Percentiles rank a stretch among this genome's conserved stretches.
phyloP scores from a whole-genome alignment of 2,113 vertebrate genomes.

The Heptranchias perlo region DNA sequence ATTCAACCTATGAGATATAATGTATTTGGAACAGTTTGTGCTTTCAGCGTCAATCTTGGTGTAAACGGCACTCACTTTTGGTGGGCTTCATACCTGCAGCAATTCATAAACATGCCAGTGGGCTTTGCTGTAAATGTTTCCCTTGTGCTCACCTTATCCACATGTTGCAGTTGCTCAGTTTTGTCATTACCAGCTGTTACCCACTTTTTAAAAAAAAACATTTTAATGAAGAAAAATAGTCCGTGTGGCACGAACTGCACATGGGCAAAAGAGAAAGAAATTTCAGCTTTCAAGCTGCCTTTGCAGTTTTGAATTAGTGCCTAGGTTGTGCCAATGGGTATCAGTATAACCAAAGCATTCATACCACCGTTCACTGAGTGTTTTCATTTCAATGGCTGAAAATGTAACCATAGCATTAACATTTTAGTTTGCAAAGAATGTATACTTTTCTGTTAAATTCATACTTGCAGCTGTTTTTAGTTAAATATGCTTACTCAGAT shows the following conservation, averaged over 20 bases:
- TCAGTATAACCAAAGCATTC: neutral
- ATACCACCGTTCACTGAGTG: too few relatives aligned
- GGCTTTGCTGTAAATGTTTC: too few relatives aligned
- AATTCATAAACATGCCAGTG: too few relatives aligned
- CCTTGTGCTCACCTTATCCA: too few relatives aligned
- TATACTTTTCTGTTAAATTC: neutral
- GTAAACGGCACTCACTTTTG: neutral
- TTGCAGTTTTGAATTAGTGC: too few relatives aligned
- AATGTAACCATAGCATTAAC: neutral
- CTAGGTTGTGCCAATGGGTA: neutral
- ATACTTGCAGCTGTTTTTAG: neutral
- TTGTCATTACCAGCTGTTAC: too few relatives aligned
- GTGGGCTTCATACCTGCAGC: neutral
- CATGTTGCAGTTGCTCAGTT: too few relatives aligned
- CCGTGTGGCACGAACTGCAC: too few relatives aligned
- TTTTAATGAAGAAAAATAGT: too few relatives aligned
- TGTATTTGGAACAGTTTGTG: neutral
- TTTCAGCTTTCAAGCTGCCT: too few relatives aligned
- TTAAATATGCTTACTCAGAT: neutral
- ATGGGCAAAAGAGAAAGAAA: too few relatives aligned
- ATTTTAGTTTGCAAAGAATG: neutral
- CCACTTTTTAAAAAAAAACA: too few relatives aligned
- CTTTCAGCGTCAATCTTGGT: neutral
- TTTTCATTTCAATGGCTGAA: neutral
- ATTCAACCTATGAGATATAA: neutral